Base-by-base conservation (phyloP, 2,888 invertebrate genomes). In the Bruchidius siliquastri region DNA sequence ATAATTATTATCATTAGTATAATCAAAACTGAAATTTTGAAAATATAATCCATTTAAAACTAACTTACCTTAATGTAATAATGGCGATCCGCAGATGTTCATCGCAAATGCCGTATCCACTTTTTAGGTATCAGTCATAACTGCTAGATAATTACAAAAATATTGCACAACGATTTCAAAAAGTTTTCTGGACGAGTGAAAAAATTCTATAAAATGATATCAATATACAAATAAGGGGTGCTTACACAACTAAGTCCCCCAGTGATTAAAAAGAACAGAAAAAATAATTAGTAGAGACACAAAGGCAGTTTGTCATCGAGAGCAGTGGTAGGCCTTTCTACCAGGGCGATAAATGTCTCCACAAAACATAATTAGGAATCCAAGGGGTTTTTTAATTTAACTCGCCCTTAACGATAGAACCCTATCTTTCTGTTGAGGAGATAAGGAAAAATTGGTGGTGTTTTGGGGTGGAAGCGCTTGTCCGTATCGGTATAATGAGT, bases 321-420 rank as follows among this genome's bases (percentile, higher is more conserved):
- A 49, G 49, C 49, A 49, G 49, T 49, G 49, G 49, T 49, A 49
- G 49, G 49, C 18, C 49, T 1, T 18, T 49, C 49, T 49, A 49
- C 49, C 49, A 49, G 49, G 49, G 49, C 49, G 49, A 79, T 82
- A 81, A 81, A 81, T 79, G 82, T 81, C 81, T 80, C 80, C 81
- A 76, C 80, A 79, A 80, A 80, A 82, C 81, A 81, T 81, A 82
- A 82, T 82, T 82, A 82, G 81, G 76, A 80, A 79, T 77, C 78
- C 79, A 74, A 75, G 70, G 77, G 73, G 80, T 78, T 80, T 78
- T 80, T 77, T 80, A 80, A 80, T 80, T 80, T 78, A 78, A 78
- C 80, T 80, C 79, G 79, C 78, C 79, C 78, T 67, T 74, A 67
- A 32, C 71, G 67, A 30, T 67, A 22, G 22, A 67, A 71, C 67